Conservation (phyloP, 2,797 vertebrate genomes). For the Allobates femoralis region DNA sequence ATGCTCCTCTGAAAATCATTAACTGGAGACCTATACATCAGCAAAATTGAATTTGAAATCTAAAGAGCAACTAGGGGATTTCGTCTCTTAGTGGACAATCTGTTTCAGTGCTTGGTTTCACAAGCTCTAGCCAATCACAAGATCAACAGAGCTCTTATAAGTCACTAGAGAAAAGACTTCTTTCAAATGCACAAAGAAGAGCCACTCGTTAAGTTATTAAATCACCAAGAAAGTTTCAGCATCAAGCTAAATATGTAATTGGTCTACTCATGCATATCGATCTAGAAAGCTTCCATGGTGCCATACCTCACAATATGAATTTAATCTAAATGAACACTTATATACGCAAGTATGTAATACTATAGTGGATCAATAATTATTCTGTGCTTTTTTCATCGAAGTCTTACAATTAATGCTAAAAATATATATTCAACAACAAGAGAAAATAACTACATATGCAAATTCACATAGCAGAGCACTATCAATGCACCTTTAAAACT, state of each 20-base stretch:
- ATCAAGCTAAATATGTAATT: conserved; percentile 66
- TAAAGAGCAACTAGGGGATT: conserved; percentile 80
- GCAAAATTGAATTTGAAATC: conserved; percentile 81
- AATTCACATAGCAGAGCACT: no score
- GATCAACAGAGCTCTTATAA: conserved; percentile 65
- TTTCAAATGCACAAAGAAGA: conserved; percentile 68
- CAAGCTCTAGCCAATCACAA: conserved; percentile 60
- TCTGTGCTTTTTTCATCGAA: no score
- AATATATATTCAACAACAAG: no score
- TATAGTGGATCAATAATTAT: no score
- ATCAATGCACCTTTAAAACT: no score
- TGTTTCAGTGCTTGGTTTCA: conserved; percentile 70
- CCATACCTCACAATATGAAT: no score
- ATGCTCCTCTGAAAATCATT: conserved; percentile 78
- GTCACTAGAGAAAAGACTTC: conserved; percentile 66
- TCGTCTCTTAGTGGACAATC: conserved; percentile 73
- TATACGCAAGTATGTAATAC: no score
- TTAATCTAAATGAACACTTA: no score
- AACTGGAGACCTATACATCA: conserved; percentile 73
- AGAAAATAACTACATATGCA: no score
- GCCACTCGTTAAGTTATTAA: conserved; percentile 67
- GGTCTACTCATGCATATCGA: conserved; percentile 77
- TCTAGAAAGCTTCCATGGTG: conserved; percentile 77
- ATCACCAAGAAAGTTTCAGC: conserved; percentile 65
- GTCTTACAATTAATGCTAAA: no score